phyloP scores from a whole-genome alignment of 2,797 vertebrate species.

The Manis pentadactyla region DNA sequence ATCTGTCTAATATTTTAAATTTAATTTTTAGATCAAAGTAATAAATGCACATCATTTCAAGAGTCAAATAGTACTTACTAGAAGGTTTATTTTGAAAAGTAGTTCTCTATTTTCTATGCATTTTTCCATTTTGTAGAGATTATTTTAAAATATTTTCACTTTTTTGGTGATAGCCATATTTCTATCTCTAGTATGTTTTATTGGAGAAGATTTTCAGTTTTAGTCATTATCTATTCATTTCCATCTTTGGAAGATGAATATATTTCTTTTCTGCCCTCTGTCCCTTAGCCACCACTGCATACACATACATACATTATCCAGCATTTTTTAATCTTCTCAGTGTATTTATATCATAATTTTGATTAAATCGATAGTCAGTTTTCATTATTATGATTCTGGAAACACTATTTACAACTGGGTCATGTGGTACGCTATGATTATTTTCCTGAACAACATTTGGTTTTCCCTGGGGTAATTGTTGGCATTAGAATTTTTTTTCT shows the following conservation, averaged over 20 bases:
- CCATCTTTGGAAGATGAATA: neutral
- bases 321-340: neutral
- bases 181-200: neutral
- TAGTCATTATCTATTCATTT: neutral
- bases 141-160: neutral
- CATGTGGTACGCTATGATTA: neutral
- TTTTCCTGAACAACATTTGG: neutral
- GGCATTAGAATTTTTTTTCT: neutral
- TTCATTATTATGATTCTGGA: neutral
- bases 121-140: neutral
- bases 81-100: neutral
- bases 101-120: neutral
- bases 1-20: neutral
- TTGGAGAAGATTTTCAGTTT: neutral
- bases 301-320: neutral
- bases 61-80: neutral
- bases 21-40: slow-evolving; percentile 39
- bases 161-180: neutral
- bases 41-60: neutral
- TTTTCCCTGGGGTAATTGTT: neutral
- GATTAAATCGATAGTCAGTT: neutral
- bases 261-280: neutral
- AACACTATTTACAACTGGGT: neutral
- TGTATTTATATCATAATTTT: neutral
- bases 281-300: neutral